These are phyloP conservation scores for Acleris cristana DNA, from an alignment of 2,888 invertebrate genomes.

Conservation along the genomic window DNA sequence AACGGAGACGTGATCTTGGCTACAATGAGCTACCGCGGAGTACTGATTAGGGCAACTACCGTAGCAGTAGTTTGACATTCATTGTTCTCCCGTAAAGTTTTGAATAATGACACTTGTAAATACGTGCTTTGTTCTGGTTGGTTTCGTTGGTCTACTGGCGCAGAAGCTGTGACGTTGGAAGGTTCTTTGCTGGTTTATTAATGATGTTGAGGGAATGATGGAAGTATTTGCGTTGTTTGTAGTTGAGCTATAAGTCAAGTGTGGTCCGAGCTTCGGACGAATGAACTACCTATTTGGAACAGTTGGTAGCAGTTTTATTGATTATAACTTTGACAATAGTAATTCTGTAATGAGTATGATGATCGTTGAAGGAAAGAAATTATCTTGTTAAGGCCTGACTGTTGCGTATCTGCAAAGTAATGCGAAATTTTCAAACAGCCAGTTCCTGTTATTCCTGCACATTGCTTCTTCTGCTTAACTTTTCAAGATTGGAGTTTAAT, in stretches of 20 bases:
- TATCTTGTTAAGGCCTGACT: too few relatives aligned
- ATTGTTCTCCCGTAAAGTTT: slow-evolving; percentile 52
- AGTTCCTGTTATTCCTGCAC: too few relatives aligned
- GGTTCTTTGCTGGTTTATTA: slow-evolving; percentile 8
- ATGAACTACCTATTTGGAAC: too few relatives aligned
- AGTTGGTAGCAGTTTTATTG: too few relatives aligned
- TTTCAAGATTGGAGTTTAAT: neutral
- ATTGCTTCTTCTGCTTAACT: too few relatives aligned
- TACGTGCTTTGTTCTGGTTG: slow-evolving; percentile 38
- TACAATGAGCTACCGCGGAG: slow-evolving; percentile 40
- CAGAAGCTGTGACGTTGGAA: slow-evolving; percentile 16
- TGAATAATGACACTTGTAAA: slow-evolving; percentile 47
- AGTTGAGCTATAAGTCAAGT: too few relatives aligned
- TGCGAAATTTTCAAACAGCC: too few relatives aligned
- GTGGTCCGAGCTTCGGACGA: too few relatives aligned
- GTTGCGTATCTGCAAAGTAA: too few relatives aligned
- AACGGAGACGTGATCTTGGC: slow-evolving; percentile 44
- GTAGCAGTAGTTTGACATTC: slow-evolving; percentile 67
- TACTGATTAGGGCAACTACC: slow-evolving; percentile 58
- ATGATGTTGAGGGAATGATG: neutral
- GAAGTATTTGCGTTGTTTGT: neutral
- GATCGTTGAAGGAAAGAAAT: too few relatives aligned
- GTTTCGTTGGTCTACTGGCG: slow-evolving; percentile 32
- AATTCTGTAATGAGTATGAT: neutral
- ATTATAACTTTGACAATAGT: neutral